Conservation (phyloP, 2,888 invertebrate species). For the Craniophora ligustri region DNA sequence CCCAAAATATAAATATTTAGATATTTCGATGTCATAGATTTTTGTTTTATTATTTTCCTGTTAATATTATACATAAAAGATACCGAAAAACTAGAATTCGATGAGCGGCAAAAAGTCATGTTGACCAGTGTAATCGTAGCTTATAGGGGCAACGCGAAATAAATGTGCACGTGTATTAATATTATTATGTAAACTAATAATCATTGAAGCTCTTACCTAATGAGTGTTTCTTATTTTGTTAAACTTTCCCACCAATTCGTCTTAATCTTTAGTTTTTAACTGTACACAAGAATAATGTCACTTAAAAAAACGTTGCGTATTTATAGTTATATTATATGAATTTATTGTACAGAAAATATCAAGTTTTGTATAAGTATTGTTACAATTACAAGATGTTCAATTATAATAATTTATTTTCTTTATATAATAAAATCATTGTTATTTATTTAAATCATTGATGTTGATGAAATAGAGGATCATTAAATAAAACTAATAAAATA, state of each 20-base stretch:
- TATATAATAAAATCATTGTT: slow-evolving; percentile 53
- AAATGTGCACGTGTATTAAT: too few species aligned
- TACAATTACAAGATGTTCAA: slow-evolving; percentile 51
- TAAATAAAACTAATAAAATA: slow-evolving; percentile 71
- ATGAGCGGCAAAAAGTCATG: too few species aligned
- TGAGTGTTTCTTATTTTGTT: not conserved
- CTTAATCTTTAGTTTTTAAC: not conserved
- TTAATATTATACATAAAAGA: too few species aligned
- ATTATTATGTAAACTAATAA: not conserved
- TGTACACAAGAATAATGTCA: not conserved
- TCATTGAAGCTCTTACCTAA: not conserved
- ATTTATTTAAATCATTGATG: slow-evolving; percentile 36
- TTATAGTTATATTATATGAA: slow-evolving; percentile 20
- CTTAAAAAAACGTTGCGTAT: not conserved
- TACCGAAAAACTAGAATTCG: too few species aligned
- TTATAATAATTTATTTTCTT: slow-evolving; percentile 44
- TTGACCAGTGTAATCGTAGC: too few species aligned
- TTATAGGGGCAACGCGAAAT: slow-evolving; percentile 24
- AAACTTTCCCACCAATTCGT: not conserved
- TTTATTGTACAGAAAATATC: slow-evolving; percentile 48
- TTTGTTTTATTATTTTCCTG: too few species aligned
- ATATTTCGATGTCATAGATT: too few species aligned
- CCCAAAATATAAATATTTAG: too few species aligned
- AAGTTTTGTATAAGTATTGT: slow-evolving; percentile 41
- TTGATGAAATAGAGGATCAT: slow-evolving; percentile 39